phyloP scores from a whole-genome alignment of 1,140 invertebrate species.

The Goniozus legneri region DNA sequence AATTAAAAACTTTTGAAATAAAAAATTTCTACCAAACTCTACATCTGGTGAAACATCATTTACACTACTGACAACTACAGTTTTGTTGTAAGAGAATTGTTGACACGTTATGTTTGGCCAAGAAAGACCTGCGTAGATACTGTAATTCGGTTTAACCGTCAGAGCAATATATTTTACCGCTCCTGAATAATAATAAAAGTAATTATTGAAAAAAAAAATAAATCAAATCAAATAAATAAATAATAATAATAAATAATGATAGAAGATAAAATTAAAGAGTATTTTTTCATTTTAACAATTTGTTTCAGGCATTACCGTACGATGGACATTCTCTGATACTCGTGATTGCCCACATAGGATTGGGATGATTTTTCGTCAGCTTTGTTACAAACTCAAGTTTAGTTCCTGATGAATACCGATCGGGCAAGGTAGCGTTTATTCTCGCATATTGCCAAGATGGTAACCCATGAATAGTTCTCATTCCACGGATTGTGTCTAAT shows the following conservation, averaged over 20 bases:
- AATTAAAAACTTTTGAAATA: not conserved
- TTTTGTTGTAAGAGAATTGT: conserved; percentile 21
- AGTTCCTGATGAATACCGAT: no score
- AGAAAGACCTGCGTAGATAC: not conserved
- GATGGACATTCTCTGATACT: not conserved
- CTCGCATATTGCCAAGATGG: conserved; percentile 21
- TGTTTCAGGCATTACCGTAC: no score
- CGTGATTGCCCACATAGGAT: no score
- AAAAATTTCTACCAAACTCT: conserved; percentile 4
- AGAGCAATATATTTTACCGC: no score
- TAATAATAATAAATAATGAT: no score
- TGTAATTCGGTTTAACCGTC: conserved; percentile 2
- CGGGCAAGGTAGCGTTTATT: conserved; percentile 9
- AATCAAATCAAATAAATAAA: no score
- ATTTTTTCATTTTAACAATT: no score
- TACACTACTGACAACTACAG: conserved; percentile 1
- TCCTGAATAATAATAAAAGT: no score
- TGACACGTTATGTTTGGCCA: conserved; percentile 20
- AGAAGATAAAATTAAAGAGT: no score
- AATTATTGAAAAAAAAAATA: no score
- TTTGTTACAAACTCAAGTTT: no score
- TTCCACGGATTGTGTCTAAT: not conserved
- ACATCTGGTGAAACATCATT: not conserved
- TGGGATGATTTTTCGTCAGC: no score
- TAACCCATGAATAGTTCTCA: conserved; percentile 10